phyloP scores from a whole-genome alignment of 2,113 vertebrate genomes.

The Hoplias malabaricus region DNA sequence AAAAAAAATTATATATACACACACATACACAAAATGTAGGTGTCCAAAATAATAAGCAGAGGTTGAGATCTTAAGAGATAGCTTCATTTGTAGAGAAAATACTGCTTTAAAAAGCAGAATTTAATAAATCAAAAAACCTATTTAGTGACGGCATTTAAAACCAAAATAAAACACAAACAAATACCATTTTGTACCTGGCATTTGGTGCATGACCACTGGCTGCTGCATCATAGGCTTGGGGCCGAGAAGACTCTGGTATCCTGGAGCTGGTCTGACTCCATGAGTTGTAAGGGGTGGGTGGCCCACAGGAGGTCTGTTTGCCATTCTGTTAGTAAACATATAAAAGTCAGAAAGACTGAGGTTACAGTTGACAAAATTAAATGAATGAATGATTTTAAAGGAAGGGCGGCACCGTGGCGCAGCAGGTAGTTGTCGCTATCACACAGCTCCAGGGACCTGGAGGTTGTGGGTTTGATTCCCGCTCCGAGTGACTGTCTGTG shows the following conservation, averaged over 20 bases:
- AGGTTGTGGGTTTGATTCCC: too few relatives aligned
- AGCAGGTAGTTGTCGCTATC: too few relatives aligned
- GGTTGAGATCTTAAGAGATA: too few relatives aligned
- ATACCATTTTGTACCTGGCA: conserved; percentile 75
- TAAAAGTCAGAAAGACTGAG: neutral
- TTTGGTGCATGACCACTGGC: conserved; percentile 78
- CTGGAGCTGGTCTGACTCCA: conserved; percentile 72
- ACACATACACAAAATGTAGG: neutral
- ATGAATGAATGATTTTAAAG: too few relatives aligned
- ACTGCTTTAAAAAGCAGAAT: too few relatives aligned
- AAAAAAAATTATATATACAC: neutral
- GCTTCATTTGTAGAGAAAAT: too few relatives aligned
- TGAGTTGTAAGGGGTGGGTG: conserved; percentile 63
- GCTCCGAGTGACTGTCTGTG: too few relatives aligned
- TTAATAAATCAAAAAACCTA: neutral
- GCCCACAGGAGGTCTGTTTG: neutral
- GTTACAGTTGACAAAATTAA: too few relatives aligned
- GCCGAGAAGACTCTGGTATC: conserved; percentile 65
- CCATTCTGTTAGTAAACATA: neutral
- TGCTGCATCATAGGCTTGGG: conserved; percentile 77
- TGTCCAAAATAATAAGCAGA: too few relatives aligned
- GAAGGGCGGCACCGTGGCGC: too few relatives aligned
- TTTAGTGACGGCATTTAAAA: neutral
- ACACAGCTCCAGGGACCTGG: too few relatives aligned
- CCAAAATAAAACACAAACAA: neutral